Evolutionary conservation across 2,113 vertebrate genomes (phyloP).

Genomic region (Lontra canadensis): DNA sequence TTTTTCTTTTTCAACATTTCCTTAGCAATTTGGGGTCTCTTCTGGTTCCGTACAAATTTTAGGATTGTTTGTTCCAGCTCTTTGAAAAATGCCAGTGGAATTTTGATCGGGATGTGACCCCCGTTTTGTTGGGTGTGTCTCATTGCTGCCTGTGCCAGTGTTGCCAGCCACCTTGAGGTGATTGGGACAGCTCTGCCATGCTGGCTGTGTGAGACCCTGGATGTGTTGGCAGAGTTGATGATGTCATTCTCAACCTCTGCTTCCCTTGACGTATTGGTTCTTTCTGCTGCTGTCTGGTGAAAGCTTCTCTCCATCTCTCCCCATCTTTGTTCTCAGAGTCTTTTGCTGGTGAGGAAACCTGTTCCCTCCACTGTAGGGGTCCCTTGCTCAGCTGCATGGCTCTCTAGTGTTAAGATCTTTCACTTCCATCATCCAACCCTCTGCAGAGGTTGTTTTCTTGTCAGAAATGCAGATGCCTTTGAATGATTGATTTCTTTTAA

Average conservation of each 20-base stretch:
- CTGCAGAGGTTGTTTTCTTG: neutral
- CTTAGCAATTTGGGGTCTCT: too few species aligned
- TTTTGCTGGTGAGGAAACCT: neutral
- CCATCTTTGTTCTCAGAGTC: neutral
- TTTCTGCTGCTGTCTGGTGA: neutral
- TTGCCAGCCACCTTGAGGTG: neutral
- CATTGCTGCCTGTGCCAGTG: neutral
- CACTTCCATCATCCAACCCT: neutral
- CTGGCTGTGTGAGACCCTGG: neutral
- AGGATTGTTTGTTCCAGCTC: too few species aligned
- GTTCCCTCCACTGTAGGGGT: neutral
- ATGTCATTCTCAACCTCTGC: neutral
- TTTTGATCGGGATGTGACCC: too few species aligned
- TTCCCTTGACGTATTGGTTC: neutral
- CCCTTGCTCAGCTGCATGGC: neutral
- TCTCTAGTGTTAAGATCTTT: neutral
- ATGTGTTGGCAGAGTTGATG: neutral
- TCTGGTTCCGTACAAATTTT: too few species aligned
- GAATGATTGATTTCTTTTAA: constrained; percentile 1
- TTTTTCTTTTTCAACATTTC: too few species aligned
- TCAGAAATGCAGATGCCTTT: constrained; percentile 1
- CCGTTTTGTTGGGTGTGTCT: neutral
- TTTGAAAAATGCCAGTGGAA: too few species aligned
- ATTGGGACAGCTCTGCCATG: neutral
- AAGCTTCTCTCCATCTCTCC: neutral